Base-by-base conservation (phyloP, 2,888 invertebrate species). In the Chrysina gloriosa region DNA sequence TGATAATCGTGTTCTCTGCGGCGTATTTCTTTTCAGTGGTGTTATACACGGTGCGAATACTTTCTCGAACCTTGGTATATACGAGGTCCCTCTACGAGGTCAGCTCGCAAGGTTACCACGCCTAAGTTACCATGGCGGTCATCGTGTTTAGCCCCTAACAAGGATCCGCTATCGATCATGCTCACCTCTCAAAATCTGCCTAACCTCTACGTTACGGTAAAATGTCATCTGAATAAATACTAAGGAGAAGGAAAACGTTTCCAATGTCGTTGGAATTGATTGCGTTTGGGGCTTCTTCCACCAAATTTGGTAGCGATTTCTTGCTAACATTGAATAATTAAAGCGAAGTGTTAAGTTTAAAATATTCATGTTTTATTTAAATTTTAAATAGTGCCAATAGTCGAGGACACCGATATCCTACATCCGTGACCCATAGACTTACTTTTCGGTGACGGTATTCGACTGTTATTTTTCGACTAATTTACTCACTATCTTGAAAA, bases 91-190 rank as follows among this genome's bases (percentile, higher is more conserved):
- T 76, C 75, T 74, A 70, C 81, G 80, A 81, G 81, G 81, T 77
- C 79, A 77, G 74, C 56, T 71, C 65, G 77, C 81, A 81, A 82
- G 82, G 82, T 81, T 81, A 78, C 79, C 78, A 79, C 81, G 79
- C 81, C 80, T 74, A 75, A 72, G 68, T 70, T 65, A 70, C 67
- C 68, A 72, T 63, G 70, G 69, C 67, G 71, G 71, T 72, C 72
- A 69, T 72, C 72, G 67, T 68, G 73, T 71, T 70, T 48, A 58
- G 66, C 61, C 66, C 66, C 31, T 67, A 70, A 72, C 74, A 74
- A 74, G 74, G 74, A 73, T 74, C 48, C 5, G 54, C 47, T 31
- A 45, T 58, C 39, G 39, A 58, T 36, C 58, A 58, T 58, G 58
- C 23, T 58, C 16, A 58, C 58, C 58, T 58, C 58, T 58, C 39